Evolutionary conservation across 2,888 invertebrate species (phyloP), one percentile per base, ranked within the genome.

Genomic region (Drosophila tripunctata): DNA sequence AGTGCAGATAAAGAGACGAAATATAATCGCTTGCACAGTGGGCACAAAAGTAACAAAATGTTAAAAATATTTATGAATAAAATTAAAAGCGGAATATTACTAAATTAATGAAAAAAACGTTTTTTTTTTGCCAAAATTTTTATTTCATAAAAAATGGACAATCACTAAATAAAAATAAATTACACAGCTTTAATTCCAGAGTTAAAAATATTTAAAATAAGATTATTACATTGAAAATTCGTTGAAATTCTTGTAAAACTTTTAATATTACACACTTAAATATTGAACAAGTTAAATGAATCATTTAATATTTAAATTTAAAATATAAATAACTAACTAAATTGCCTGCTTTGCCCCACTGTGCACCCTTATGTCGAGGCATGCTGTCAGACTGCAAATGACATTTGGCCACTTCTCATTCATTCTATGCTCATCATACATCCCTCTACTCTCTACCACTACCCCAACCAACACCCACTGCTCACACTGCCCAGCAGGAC

Each of bases 341-440:
- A 54, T 15, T 21, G 40, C 31, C 14, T 22, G n/a, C 43, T 43
- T 14, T 7, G 40, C 31, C 0, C 41, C 48, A 45, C 30, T 38
- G 61, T 67, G 33, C 44, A 38, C 30, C 50, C 33, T 47, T 51
- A 63, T 56, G 36, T 19, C 10, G 30, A 24, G 35, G n/a, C n/a
- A n/a, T 33, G 58, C 44, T 67, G 85, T 86, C 77, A 69, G 66
- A 77, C 87, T 84, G 83, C 81, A 75, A 86, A 86, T 86, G 83
- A 84, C 83, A 81, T 86, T 83, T 81, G 72, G 75, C 72, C 83
- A 84, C 81, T 84, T 84, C 74, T 62, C 81, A 80, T 65, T 52
- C 74, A 31, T 45, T 50, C 44, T 41, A 22, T 60, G 61, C 60
- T 67, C 47, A 51, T 30, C 51, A 33, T 15, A 14, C 21, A 15